Evolutionary conservation across 2,888 invertebrate species (phyloP).

Genomic region (Thereva unica): DNA sequence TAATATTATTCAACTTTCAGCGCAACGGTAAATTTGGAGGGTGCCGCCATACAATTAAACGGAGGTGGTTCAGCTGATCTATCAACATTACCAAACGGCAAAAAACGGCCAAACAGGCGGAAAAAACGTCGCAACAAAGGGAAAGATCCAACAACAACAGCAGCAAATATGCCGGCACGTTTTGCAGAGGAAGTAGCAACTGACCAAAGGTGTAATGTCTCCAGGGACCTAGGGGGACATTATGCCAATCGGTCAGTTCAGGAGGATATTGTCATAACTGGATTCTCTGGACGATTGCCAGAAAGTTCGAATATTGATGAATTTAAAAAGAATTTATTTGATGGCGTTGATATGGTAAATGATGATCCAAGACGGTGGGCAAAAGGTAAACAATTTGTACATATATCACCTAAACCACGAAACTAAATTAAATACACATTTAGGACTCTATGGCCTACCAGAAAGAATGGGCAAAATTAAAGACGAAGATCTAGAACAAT

Average conservation of each 20-base stretch:
- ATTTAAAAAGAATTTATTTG: constrained; percentile 87
- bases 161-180: constrained; percentile 71
- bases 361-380: constrained; percentile 91
- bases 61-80: constrained; percentile 40
- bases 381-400: constrained; percentile 60
- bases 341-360: constrained; percentile 90
- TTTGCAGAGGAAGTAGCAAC: constrained; percentile 62
- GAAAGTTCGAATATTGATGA: constrained; percentile 90
- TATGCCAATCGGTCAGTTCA: constrained; percentile 56
- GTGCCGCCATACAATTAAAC: constrained; percentile 29
- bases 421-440: constrained; percentile 24
- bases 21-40: constrained; percentile 1
- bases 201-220: constrained; percentile 50
- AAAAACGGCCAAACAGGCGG: constrained; percentile 50
- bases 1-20: constrained; percentile 6
- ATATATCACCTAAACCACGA: background rate
- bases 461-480: constrained; percentile 81
- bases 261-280: constrained; percentile 79
- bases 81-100: constrained; percentile 44
- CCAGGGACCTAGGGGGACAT: constrained; percentile 54
- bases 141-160: constrained; percentile 18
- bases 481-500: constrained; percentile 67
- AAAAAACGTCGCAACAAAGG: constrained; percentile 51
- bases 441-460: constrained; percentile 79
- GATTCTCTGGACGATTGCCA: constrained; percentile 86